Evolutionary conservation across 30 jellyfish, hydroid and myxozoan species (phyloP).

Genomic region (Chrysaora quinquecirrha): DNA sequence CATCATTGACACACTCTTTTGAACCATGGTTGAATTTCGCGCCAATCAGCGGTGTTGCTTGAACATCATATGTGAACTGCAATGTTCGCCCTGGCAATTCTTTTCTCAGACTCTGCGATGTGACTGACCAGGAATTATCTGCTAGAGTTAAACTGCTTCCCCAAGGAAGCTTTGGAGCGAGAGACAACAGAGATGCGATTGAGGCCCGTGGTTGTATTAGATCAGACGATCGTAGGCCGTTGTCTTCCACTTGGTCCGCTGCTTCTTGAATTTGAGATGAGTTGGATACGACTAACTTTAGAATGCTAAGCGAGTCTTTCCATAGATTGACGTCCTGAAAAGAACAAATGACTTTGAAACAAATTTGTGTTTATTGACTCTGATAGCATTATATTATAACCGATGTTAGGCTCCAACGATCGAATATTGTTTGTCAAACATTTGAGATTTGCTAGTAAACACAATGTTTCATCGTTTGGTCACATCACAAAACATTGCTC

Average conservation of each 20-base stretch:
- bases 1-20: conserved; percentile 53
- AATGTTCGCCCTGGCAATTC: conserved; percentile 99
- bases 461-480: no score
- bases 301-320: conserved; percentile 93
- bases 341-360: background rate
- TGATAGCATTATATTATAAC: no score
- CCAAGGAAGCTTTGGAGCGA: conserved; percentile 93
- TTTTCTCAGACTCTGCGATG: conserved; percentile 81
- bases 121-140: conserved; percentile 82
- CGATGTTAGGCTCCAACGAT: no score
- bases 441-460: no score
- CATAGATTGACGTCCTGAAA: conserved; percentile 94
- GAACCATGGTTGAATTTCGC: conserved; percentile 80
- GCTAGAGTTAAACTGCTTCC: conserved; percentile 88
- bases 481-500: no score
- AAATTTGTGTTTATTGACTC: no score
- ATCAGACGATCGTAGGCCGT: conserved; percentile 74
- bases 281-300: conserved; percentile 96
- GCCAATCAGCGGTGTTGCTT: conserved; percentile 97
- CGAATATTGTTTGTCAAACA: no score
- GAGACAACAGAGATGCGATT: conserved; percentile 89
- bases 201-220: conserved; percentile 96
- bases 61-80: conserved; percentile 92
- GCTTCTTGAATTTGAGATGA: conserved; percentile 96
- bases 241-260: conserved; percentile 40